Evolutionary conservation across 1,140 invertebrate species (phyloP), one percentile per base, ranked within the genome.

Genomic region (Caenorhabditis brenneri): DNA sequence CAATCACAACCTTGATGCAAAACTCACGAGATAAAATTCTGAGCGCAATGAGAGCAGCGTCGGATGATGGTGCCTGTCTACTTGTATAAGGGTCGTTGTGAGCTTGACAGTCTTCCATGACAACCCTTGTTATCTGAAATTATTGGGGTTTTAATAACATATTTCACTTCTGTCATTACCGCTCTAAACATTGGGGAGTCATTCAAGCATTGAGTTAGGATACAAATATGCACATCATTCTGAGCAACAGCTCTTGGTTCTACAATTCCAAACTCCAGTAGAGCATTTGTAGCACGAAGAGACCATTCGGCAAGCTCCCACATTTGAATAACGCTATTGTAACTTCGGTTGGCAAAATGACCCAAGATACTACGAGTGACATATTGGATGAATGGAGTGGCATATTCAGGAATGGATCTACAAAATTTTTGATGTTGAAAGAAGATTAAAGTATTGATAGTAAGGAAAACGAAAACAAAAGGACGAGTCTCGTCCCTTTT

Each of bases 141-240:
- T n/a, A n/a, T n/a, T n/a, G n/a, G n/a, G n/a, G n/a, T n/a, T n/a
- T n/a, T n/a, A n/a, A n/a, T n/a, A n/a, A n/a, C n/a, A n/a, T n/a
- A n/a, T n/a, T n/a, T n/a, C n/a, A n/a, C n/a, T n/a, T n/a, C n/a
- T n/a, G n/a, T n/a, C n/a, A 15, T 79, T 55, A 83, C 82, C 42
- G 82, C 65, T 79, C 82, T 49, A 74, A 48, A 83, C 33, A 83
- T 51, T 24, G 82, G 82, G 1, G 82, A 79, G 58, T 83, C 82
- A 39, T 83, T 83, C 19, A 83, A 65, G 15, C 69, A 48, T 24
- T 83, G 82, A 24, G 48, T 49, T 1, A 83, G 22, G 4, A 83
- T 15, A 19, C 31, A 31, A 24, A 83, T 65, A 33, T 83, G 69
- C 19, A 33, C n/a, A 16, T 79, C 69, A 46, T 83, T 58, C 12